phyloP scores from a whole-genome alignment of 35 echinoderm and acorn worm species.

The Nesometra sesokonis region DNA sequence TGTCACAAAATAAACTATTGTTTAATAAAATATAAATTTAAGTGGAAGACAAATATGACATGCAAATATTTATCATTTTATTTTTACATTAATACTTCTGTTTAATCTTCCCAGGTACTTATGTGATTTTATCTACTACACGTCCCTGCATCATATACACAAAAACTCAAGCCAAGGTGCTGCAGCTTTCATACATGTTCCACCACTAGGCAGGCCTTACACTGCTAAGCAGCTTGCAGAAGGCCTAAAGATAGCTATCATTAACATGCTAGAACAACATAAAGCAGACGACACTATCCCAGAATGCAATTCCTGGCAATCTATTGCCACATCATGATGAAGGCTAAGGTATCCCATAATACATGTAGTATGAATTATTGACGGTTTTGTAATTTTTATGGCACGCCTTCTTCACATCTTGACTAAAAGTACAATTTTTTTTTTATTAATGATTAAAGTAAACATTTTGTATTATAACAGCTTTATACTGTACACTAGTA shows the following conservation, averaged over 20 bases:
- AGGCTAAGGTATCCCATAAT: not conserved
- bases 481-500: no score
- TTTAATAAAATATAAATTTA: no score
- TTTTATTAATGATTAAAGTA: no score
- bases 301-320: not conserved
- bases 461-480: no score
- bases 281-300: not conserved
- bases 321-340: not conserved
- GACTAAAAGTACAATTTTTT: no score
- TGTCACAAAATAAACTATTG: no score
- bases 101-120: slow-evolving; percentile 52
- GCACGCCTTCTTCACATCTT: no score
- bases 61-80: no score
- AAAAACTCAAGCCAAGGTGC: slow-evolving; percentile 11
- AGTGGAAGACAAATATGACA: no score
- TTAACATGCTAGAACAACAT: slow-evolving; percentile 63
- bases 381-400: no score
- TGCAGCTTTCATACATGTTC: slow-evolving; percentile 86
- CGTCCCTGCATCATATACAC: slow-evolving; percentile 51
- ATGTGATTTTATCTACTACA: slow-evolving; percentile 89
- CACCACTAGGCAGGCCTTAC: slow-evolving; percentile 77
- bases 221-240: slow-evolving; percentile 51
- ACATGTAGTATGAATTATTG: no score
- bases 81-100: no score
- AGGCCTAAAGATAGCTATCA: slow-evolving; percentile 49